Conservation (phyloP, 2,888 invertebrate genomes). For the Tricholauxania praeusta region DNA sequence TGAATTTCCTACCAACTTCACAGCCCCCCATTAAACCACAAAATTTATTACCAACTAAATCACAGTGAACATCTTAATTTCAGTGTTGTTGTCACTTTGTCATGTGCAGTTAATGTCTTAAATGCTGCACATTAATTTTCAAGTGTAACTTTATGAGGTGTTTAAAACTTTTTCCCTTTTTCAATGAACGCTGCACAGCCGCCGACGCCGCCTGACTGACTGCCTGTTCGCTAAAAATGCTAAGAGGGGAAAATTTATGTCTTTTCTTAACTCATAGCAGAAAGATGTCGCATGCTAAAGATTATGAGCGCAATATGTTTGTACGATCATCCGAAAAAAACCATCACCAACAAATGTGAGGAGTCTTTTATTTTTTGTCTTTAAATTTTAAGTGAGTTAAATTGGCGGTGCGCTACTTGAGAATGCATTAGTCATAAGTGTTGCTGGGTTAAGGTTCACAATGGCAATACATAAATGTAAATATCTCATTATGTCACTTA, state of each 20-base stretch:
- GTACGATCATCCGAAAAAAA: background rate
- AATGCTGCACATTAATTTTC: slow-evolving; percentile 65
- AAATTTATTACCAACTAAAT: slow-evolving; percentile 65
- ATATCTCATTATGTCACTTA: no score
- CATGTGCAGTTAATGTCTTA: slow-evolving; percentile 61
- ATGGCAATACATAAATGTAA: slow-evolving; percentile 5
- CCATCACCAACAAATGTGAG: background rate
- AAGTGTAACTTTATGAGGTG: slow-evolving; percentile 61
- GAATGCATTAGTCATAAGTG: slow-evolving; percentile 57
- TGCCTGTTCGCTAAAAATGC: slow-evolving; percentile 7
- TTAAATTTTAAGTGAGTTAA: background rate
- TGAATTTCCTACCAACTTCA: slow-evolving; percentile 37
- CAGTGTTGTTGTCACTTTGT: slow-evolving; percentile 61
- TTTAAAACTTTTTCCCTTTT: slow-evolving; percentile 3
- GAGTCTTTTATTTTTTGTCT: background rate
- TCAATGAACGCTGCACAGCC: background rate
- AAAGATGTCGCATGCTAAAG: slow-evolving; percentile 27
- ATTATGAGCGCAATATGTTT: slow-evolving; percentile 4
- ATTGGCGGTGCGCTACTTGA: slow-evolving; percentile 50
- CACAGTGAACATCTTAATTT: slow-evolving; percentile 62
- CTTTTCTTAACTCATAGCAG: background rate
- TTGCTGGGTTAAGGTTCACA: slow-evolving; percentile 27
- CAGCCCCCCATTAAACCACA: slow-evolving; percentile 65
- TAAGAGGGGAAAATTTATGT: slow-evolving; percentile 6
- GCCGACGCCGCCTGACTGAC: background rate